Percentiles rank a stretch among this genome's conserved stretches.
phyloP scores from a whole-genome alignment of 1,140 invertebrate species.

The Drosophila guanche region DNA sequence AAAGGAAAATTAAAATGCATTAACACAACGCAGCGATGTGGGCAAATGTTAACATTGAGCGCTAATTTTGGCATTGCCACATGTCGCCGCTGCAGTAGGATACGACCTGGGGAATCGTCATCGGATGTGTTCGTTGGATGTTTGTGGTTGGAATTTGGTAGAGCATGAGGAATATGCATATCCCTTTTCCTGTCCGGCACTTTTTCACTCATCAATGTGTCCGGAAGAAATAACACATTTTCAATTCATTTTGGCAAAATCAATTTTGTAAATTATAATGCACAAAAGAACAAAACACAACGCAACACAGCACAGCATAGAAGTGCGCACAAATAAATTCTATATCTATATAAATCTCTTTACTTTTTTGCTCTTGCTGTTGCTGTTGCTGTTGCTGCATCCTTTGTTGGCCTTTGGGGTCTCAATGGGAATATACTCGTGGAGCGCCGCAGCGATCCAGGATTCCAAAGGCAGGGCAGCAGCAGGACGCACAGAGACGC shows the following conservation, averaged over 20 bases:
- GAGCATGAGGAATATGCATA: too few relatives aligned
- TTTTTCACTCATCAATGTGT: too few relatives aligned
- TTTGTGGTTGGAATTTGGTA: too few relatives aligned
- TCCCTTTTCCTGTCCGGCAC: too few relatives aligned
- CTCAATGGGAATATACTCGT: slow-evolving; percentile 21
- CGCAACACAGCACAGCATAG: not conserved
- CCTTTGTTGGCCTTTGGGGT: slow-evolving; percentile 29
- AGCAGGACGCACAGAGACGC: slow-evolving; percentile 1
- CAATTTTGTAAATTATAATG: slow-evolving; percentile 49
- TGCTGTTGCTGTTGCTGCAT: too few relatives aligned
- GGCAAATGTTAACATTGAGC: slow-evolving; percentile 76
- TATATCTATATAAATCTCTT: slow-evolving; percentile 2
- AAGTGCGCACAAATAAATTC: slow-evolving; percentile 23
- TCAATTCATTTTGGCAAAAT: slow-evolving; percentile 38
- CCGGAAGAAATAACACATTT: slow-evolving; percentile 16
- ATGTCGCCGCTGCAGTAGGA: slow-evolving; percentile 17
- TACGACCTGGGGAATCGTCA: too few relatives aligned
- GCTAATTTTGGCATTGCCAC: slow-evolving; percentile 66
- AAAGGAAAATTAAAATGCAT: slow-evolving; percentile 72
- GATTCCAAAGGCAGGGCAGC: not conserved
- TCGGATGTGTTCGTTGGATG: too few relatives aligned
- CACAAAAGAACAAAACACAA: slow-evolving; percentile 16
- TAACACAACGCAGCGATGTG: slow-evolving; percentile 77
- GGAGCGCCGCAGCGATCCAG: too few relatives aligned
- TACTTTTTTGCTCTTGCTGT: too few relatives aligned